Evolutionary conservation across 2,797 vertebrate genomes (phyloP).

Genomic region (Clarias fuscus): DNA sequence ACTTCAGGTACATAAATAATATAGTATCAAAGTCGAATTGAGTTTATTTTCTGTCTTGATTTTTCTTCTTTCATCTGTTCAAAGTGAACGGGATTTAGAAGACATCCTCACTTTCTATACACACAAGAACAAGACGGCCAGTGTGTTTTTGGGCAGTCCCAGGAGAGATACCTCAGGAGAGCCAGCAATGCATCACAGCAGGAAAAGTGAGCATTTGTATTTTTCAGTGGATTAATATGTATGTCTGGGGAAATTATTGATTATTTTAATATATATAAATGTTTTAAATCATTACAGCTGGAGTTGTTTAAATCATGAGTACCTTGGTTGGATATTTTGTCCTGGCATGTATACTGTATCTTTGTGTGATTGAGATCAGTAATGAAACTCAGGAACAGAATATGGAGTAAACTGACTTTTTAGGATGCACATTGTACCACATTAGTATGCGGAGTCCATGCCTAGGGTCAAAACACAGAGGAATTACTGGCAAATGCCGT

Average conservation of each 20-base stretch:
- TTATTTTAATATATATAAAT: neutral
- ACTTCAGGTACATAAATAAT: conserved; percentile 27
- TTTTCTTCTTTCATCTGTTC: conserved; percentile 43
- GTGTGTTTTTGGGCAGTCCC: conserved; percentile 83
- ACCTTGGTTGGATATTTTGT: neutral
- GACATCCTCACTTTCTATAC: conserved; percentile 95
- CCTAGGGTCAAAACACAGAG: neutral
- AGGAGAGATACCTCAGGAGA: conserved; percentile 66
- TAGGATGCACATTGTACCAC: neutral
- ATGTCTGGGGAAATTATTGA: neutral
- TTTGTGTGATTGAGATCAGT: neutral
- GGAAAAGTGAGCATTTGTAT: conserved; percentile 73
- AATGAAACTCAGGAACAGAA: neutral
- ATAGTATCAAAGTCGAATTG: neutral
- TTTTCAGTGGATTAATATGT: neutral
- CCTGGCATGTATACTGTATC: neutral
- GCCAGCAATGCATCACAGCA: conserved; percentile 62
- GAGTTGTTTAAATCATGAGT: neutral
- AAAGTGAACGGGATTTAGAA: conserved; percentile 91
- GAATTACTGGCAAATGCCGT: neutral
- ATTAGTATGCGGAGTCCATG: neutral
- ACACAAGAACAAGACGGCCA: conserved; percentile 90
- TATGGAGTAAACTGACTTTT: neutral
- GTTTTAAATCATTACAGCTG: neutral
- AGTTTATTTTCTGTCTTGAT: neutral